These are phyloP conservation scores for Tachystola acroxantha DNA, from an alignment of 2,888 invertebrate genomes.

Conservation along the genomic window DNA sequence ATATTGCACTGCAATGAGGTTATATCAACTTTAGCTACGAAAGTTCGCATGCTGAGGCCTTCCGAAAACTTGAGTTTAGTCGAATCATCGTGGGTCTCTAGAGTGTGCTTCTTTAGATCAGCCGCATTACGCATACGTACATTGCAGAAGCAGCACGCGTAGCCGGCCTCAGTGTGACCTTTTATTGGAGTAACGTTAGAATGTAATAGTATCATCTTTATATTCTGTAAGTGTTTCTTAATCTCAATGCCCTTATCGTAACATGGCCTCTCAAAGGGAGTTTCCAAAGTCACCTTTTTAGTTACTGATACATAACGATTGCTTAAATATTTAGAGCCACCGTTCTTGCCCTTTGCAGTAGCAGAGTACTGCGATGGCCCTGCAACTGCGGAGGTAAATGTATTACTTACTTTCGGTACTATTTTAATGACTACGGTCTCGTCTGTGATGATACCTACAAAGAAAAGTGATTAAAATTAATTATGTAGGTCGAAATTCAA, in stretches of 20 bases:
- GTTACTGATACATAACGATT: conserved; percentile 15
- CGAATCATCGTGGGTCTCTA: conserved; percentile 17
- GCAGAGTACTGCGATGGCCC: not conserved
- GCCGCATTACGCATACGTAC: conserved; percentile 19
- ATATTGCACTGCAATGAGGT: conserved; percentile 33
- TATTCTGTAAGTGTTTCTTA: conserved; percentile 29
- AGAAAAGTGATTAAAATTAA: conserved; percentile 24
- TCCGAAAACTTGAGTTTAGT: not conserved
- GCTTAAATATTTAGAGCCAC: not conserved
- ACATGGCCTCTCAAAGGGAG: conserved; percentile 40
- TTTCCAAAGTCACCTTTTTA: conserved; percentile 47
- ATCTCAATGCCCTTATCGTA: conserved; percentile 22
- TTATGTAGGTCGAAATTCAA: too few species aligned
- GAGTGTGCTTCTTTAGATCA: conserved; percentile 23
- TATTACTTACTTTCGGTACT: conserved; percentile 6
- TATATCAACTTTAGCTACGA: conserved; percentile 22
- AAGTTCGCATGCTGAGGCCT: not conserved
- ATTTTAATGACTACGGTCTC: conserved; percentile 15
- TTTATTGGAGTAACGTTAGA: conserved; percentile 55
- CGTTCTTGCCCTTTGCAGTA: not conserved
- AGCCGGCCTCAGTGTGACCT: conserved; percentile 47
- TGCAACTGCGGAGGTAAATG: not conserved
- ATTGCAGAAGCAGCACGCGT: conserved; percentile 51
- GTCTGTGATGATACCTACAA: conserved; percentile 33
- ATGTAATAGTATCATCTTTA: conserved; percentile 11